These are phyloP conservation scores for Merluccius polli DNA, from an alignment of 2,797 vertebrate genomes.

Conservation along the genomic window DNA sequence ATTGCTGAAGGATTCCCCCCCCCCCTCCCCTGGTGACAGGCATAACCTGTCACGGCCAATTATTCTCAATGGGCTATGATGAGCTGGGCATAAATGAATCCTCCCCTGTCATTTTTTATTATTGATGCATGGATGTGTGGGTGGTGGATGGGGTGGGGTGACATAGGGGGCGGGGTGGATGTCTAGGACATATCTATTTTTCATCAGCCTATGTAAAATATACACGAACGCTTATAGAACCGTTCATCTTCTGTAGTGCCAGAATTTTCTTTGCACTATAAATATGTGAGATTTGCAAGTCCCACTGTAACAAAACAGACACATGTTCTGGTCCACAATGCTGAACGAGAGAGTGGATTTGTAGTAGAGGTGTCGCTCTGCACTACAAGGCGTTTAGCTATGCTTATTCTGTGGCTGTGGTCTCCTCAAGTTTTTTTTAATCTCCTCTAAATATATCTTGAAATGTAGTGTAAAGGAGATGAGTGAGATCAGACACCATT, in stretches of 20 bases:
- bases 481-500: neutral
- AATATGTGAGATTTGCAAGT: neutral
- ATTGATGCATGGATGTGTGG: conserved; percentile 55
- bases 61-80: conserved; percentile 59
- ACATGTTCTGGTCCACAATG: neutral
- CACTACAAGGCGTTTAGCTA: neutral
- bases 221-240: conserved; percentile 56
- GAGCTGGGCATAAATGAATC: conserved; percentile 49
- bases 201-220: conserved; percentile 68
- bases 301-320: neutral
- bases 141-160: conserved; percentile 8
- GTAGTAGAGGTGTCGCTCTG: neutral
- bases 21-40: conserved; percentile 36
- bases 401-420: neutral
- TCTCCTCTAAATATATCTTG: neutral
- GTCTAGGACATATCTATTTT: conserved; percentile 58
- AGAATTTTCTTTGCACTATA: neutral
- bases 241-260: conserved; percentile 25
- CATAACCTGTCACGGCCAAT: conserved; percentile 59
- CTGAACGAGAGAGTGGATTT: neutral
- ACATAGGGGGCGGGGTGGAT: conserved; percentile 12
- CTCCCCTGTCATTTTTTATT: conserved; percentile 50
- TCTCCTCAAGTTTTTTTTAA: neutral
- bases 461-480: neutral
- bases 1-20: conserved; percentile 44